phyloP scores from a whole-genome alignment of 2,113 vertebrate genomes.

The Sialia sialis region DNA sequence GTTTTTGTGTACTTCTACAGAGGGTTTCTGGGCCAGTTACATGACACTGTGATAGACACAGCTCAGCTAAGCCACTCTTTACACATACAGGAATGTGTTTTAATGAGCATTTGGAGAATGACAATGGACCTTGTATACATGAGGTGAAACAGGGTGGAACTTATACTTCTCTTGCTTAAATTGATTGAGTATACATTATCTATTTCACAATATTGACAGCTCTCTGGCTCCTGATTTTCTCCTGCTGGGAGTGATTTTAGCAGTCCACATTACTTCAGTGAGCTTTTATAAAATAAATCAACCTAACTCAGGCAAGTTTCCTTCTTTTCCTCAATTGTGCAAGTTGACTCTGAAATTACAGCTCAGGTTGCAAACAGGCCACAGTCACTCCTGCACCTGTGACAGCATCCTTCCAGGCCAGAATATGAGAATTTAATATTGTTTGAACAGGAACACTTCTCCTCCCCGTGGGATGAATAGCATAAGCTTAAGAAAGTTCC shows the following conservation, averaged over 20 bases:
- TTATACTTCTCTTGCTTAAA: not conserved
- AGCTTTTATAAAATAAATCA: constrained; percentile 13
- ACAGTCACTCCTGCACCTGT: constrained; percentile 27
- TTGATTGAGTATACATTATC: not conserved
- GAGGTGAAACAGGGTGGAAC: not conserved
- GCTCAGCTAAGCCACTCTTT: not conserved
- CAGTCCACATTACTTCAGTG: not conserved
- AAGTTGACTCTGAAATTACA: constrained; percentile 29
- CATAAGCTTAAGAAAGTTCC: not conserved
- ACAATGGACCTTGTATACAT: not conserved
- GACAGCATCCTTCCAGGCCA: constrained; percentile 12
- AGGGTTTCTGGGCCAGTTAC: not conserved
- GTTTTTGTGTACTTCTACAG: not conserved
- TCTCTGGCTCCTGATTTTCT: not conserved
- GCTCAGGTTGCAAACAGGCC: not conserved
- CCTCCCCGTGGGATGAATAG: not conserved
- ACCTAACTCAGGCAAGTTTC: not conserved
- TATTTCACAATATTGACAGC: not conserved
- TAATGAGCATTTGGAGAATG: not conserved
- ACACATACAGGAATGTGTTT: not conserved
- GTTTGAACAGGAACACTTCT: not conserved
- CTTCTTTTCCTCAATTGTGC: not conserved
- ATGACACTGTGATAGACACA: rapidly evolving
- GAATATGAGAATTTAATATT: constrained; percentile 3
- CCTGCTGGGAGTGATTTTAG: not conserved